Base-by-base conservation (phyloP, 2,113 vertebrate genomes). In the sheep (Ovis aries) region DNA sequence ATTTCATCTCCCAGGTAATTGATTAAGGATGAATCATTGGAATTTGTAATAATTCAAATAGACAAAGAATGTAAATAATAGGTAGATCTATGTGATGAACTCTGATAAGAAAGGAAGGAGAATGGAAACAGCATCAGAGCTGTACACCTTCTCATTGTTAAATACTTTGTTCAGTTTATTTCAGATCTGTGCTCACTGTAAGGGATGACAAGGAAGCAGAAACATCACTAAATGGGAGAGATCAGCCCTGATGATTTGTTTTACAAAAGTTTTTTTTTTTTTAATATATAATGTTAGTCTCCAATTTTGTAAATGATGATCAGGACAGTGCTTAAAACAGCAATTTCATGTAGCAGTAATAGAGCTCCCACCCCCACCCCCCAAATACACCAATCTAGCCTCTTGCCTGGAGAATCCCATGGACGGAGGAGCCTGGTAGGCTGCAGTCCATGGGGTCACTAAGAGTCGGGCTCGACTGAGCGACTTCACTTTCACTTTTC, bases 1-100 rank as follows among this genome's bases (percentile, higher is more conserved):
- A 94, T 95, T 94, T 97, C 59, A 91, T 94, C 81, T 97, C 45
- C n/a, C 10, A 95, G 6, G 6, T 92, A 96, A 96, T 45, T 89
- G 88, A 97, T 83, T 96, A 95, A 95, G 31, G 25, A 80, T 90
- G n/a, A 96, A 82, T 97, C 85, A 83, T 77, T 10, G 1, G 6
- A 96, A 91, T 40, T 78, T 91, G 19, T 92, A 59, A 92, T 43
- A 92, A 94, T 84, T 81, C 62, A 90, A 90, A 84, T 48, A 88
- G 11, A 93, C 36, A 77, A 87, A 88, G 27, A 93, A 81, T 64
- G 3, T 93, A 96, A 98, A 95, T 88, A 95, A 92, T 90, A 88
- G 7, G 15, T 82, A 81, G 5, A 33, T 83, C 62, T 96, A 13
- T 23, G 89, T 19, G 74, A 93, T 74, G 16, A 96, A 90, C 55